Evolutionary conservation across 2,797 vertebrate species (phyloP).

Genomic region (Hydrocynus forskahlii): DNA sequence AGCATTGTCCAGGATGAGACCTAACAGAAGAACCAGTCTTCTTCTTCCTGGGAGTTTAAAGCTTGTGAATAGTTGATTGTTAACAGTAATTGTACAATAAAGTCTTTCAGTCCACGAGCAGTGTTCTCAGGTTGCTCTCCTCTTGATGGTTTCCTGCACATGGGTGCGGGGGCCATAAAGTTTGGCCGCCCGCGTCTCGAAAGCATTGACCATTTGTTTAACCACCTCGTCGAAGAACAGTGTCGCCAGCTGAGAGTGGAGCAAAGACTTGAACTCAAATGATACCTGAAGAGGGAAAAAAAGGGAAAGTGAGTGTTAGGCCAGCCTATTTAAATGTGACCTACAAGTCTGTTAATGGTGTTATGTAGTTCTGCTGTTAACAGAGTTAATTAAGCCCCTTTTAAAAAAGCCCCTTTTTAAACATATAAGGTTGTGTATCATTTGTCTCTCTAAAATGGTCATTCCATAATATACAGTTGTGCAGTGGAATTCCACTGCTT

Average conservation of each 20-base stretch:
- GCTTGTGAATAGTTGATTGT: background rate
- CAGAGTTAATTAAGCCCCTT: too few species aligned
- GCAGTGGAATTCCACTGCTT: too few species aligned
- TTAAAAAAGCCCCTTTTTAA: too few species aligned
- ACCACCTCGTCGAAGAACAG: constrained; percentile 82
- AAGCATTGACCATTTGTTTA: constrained; percentile 82
- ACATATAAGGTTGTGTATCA: too few species aligned
- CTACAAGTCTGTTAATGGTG: background rate
- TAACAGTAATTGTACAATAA: background rate
- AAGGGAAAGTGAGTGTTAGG: background rate
- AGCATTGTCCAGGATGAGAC: constrained; percentile 43
- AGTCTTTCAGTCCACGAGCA: background rate
- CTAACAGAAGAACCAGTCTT: constrained; percentile 43
- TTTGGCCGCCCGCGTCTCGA: constrained; percentile 72
- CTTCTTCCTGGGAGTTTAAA: constrained; percentile 5
- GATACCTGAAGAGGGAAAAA: constrained; percentile 71
- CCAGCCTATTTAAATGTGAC: background rate
- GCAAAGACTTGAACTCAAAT: constrained; percentile 82
- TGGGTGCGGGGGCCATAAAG: constrained; percentile 62
- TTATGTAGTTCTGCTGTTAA: background rate
- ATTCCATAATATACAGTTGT: too few species aligned
- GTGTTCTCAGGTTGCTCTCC: constrained; percentile 39
- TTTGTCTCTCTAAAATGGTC: too few species aligned
- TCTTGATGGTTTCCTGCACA: constrained; percentile 33
- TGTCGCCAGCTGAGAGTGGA: constrained; percentile 79